phyloP scores from a whole-genome alignment of 2,888 invertebrate genomes.

The Coleophora flavipennella region DNA sequence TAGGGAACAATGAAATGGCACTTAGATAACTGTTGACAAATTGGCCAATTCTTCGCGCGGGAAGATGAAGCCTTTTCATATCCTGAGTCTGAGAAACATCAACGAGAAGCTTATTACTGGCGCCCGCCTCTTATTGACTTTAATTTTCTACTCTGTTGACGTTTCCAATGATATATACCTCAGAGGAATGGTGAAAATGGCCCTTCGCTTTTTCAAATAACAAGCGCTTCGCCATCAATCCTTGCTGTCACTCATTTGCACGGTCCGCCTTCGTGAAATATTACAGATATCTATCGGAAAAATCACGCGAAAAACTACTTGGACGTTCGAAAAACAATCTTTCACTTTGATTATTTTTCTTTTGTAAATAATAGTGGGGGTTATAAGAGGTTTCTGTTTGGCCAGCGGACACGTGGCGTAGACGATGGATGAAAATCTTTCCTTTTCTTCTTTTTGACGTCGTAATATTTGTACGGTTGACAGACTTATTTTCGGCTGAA shows the following conservation, averaged over 20 bases:
- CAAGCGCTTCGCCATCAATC: constrained; percentile 63
- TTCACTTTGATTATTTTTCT: constrained; percentile 64
- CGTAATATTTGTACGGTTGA: constrained; percentile 11
- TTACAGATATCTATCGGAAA: constrained; percentile 59
- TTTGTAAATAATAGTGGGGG: constrained; percentile 61
- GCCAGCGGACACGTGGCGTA: constrained; percentile 34
- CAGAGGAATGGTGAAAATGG: constrained; percentile 54
- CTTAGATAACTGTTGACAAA: constrained; percentile 61
- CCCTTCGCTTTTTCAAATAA: constrained; percentile 70
- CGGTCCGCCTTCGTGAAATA: constrained; percentile 56
- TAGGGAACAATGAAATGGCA: constrained; percentile 52
- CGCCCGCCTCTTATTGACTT: constrained; percentile 59
- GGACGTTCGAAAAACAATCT: constrained; percentile 42
- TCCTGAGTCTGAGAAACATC: constrained; percentile 25
- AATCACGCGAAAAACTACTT: constrained; percentile 62
- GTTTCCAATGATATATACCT: constrained; percentile 66
- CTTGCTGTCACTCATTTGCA: constrained; percentile 61
- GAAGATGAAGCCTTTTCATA: constrained; percentile 50
- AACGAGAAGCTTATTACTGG: constrained; percentile 47
- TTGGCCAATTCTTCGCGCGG: constrained; percentile 54
- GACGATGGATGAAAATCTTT: background rate
- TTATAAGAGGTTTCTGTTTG: constrained; percentile 43
- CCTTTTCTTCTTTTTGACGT: constrained; percentile 2
- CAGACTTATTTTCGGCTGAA: constrained; percentile 6
- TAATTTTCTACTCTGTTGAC: constrained; percentile 70